Conservation (phyloP, 1,140 invertebrate species). For the Diuraphis noxia region DNA sequence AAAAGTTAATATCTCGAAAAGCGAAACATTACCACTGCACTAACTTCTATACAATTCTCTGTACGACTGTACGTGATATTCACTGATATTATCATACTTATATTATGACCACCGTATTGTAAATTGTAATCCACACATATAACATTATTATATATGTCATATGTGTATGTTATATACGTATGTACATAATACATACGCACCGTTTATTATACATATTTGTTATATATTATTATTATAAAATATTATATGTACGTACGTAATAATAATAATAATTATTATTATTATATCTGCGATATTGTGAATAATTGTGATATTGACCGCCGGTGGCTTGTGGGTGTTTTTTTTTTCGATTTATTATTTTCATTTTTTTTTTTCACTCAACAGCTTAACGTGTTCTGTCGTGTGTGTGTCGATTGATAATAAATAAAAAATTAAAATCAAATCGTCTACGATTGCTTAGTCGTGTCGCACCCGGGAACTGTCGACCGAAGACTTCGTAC, state of each 20-base stretch:
- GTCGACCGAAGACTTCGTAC: not conserved
- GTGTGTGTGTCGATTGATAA: not conserved
- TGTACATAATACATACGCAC: not conserved
- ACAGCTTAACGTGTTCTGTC: not conserved
- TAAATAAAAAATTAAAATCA: not conserved
- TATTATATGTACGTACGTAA: not conserved
- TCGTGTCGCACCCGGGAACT: not conserved
- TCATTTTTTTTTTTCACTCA: not conserved
- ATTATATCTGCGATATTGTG: conserved; percentile 8
- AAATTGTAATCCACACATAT: not conserved
- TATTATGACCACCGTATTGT: not conserved
- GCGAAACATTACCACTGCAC: not conserved
- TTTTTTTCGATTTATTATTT: conserved; percentile 8
- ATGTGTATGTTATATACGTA: not conserved
- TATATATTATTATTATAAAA: not conserved
- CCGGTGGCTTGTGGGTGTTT: conserved; percentile 39
- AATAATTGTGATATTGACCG: not conserved
- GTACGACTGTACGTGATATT: not conserved
- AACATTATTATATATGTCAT: not conserved
- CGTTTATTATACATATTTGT: not conserved
- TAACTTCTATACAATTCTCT: not conserved
- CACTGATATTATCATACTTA: not conserved
- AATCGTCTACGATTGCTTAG: no score
- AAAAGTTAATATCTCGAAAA: conserved; percentile 42
- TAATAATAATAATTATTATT: not conserved